Base-by-base conservation (phyloP, 2,888 invertebrate genomes). In the Epinotia bilunana region DNA sequence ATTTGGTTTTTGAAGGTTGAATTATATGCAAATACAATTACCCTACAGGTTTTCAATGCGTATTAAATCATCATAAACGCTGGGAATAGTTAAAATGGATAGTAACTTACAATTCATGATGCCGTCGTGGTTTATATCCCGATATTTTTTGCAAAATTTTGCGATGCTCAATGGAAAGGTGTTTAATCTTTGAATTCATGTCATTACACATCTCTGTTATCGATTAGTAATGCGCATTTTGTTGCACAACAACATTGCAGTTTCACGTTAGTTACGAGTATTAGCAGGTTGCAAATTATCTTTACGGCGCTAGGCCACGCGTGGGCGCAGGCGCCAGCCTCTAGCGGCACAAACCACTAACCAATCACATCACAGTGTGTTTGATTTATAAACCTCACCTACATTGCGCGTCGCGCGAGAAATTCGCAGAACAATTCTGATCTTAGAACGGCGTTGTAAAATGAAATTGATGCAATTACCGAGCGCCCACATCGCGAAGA, bases 271-370 rank as follows among this genome's bases (percentile, higher is more conserved):
- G 86, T 86, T 89, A 33, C 33, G 23, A 28, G 23, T 39, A 91
- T 90, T 92, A 92, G 90, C 90, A 88, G 91, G 90, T 90, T 91
- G 92, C 90, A 90, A 91, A 92, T 91, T 90, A 90, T 88, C 78
- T 77, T 84, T 84, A 74, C 77, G 78, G 79, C 73, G 80, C 78
- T 76, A 81, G 78, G 79, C 80, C 78, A 77, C 78, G 89, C 88
- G 91, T 90, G 86, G 90, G 92, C 89, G 91, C 86, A 86, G 91
- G 91, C 90, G 90, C 88, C 88, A 81, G 77, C 46, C 68, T 69
- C 46, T 33, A 58, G 43, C 20, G 60, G 78, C 82, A 80, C 79
- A 78, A 78, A 76, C 76, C 79, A 77, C 76, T 79, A 78, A 78
- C 77, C 69, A 76, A 74, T 58, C 53, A 67, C 65, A 62, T 57